Conservation (phyloP, 2,888 invertebrate species). For the Dendrolimus houi region DNA sequence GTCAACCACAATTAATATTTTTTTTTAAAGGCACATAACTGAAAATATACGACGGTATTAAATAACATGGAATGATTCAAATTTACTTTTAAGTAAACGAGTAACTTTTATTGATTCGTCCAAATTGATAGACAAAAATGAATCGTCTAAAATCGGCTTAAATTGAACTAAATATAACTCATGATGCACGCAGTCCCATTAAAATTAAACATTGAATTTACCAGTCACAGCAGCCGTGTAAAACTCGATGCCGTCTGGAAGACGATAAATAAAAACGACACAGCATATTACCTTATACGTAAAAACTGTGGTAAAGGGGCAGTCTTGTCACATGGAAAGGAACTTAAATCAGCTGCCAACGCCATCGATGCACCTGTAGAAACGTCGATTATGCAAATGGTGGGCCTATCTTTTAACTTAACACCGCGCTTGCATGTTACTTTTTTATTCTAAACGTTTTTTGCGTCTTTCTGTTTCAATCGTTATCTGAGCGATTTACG, state of each 20-base stretch:
- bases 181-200: background rate
- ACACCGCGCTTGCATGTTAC: conserved; percentile 47
- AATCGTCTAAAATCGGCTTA: too few species aligned
- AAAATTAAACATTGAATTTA: background rate
- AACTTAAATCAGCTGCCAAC: conserved; percentile 69
- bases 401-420: conserved; percentile 50
- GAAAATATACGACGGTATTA: too few species aligned
- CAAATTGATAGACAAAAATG: too few species aligned
- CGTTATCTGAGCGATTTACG: background rate
- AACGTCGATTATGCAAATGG: conserved; percentile 72
- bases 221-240: background rate
- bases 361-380: conserved; percentile 59
- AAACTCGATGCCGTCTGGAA: background rate
- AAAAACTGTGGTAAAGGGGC: conserved; percentile 16
- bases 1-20: too few species aligned
- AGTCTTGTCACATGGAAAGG: conserved; percentile 51
- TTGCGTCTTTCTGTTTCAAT: background rate
- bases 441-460: background rate
- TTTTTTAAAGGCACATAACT: too few species aligned
- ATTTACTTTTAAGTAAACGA: too few species aligned
- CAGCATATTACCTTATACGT: conserved; percentile 62
- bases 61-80: too few species aligned
- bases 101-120: too few species aligned
- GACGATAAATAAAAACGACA: conserved; percentile 58
- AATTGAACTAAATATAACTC: too few species aligned